These are phyloP conservation scores for Parazoanthus darwini DNA, from an alignment of 92 coral and sea anemone genomes.

Conservation along the genomic window DNA sequence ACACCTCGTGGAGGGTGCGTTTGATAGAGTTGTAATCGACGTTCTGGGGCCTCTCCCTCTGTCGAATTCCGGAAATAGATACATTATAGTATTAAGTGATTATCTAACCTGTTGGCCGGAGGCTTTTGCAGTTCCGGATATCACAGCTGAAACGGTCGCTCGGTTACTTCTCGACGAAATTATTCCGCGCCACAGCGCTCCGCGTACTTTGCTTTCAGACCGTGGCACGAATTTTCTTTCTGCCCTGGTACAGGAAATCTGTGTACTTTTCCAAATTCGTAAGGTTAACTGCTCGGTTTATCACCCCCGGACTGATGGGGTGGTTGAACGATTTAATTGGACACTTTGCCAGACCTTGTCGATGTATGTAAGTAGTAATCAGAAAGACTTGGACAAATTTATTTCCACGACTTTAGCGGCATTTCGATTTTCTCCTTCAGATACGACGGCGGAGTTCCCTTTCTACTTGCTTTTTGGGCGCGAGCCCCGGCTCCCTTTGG, in stretches of 20 bases:
- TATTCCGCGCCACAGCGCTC: slow-evolving; percentile 38
- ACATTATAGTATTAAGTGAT: slow-evolving; percentile 60
- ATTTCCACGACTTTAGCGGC: slow-evolving; percentile 37
- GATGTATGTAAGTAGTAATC: slow-evolving; percentile 31
- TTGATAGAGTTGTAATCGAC: slow-evolving; percentile 47
- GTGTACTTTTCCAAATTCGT: slow-evolving; percentile 3
- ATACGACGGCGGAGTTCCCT: slow-evolving; percentile 36
- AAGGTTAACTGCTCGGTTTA: slow-evolving; percentile 14
- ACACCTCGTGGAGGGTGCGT: slow-evolving; percentile 46
- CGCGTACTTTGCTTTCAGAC: slow-evolving; percentile 15
- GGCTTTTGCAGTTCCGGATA: slow-evolving; percentile 60
- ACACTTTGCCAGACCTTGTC: slow-evolving; percentile 46
- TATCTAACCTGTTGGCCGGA: slow-evolving; percentile 72
- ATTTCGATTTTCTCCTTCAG: slow-evolving; percentile 41
- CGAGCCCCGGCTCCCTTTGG: slow-evolving; percentile 26
- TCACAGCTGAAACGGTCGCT: slow-evolving; percentile 46
- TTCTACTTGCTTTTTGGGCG: slow-evolving; percentile 39
- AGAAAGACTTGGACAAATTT: slow-evolving; percentile 51
- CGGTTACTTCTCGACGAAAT: slow-evolving; percentile 19
- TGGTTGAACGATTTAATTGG: slow-evolving; percentile 33
- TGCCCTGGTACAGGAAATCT: not conserved
- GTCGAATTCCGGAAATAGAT: slow-evolving; percentile 57
- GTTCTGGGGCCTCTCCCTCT: slow-evolving; percentile 63
- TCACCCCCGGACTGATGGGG: slow-evolving; percentile 51
- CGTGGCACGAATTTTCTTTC: slow-evolving; percentile 27